Percentiles rank a stretch among this genome's conserved stretches.
phyloP scores from a whole-genome alignment of 2,888 invertebrate species.

The Synanthedon myopaeformis region DNA sequence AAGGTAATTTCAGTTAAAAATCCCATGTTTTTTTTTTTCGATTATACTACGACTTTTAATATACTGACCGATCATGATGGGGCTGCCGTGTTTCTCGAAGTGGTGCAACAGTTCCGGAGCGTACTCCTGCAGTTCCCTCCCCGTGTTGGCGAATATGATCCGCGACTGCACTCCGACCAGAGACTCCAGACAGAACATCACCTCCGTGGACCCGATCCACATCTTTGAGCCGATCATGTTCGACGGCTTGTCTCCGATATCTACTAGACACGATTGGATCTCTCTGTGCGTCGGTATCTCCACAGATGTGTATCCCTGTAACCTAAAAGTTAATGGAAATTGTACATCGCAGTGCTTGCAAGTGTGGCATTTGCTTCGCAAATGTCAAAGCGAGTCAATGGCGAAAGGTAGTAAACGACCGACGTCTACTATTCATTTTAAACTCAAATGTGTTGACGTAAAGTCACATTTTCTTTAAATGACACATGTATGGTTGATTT shows the following conservation, averaged over 20 bases:
- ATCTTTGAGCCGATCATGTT: conserved; percentile 90
- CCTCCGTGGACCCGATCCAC: conserved; percentile 99
- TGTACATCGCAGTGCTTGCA: too few relatives aligned
- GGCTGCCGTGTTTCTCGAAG: conserved; percentile 93
- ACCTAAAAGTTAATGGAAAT: conserved; percentile 42
- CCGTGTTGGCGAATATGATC: conserved; percentile 87
- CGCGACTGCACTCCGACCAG: conserved; percentile 81
- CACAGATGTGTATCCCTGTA: conserved; percentile 85
- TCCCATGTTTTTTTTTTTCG: too few relatives aligned
- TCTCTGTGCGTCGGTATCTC: conserved; percentile 84
- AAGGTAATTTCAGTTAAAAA: too few relatives aligned
- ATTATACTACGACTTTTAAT: too few relatives aligned
- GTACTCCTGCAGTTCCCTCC: conserved; percentile 82
- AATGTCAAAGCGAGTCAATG: too few relatives aligned
- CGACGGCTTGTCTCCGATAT: conserved; percentile 91
- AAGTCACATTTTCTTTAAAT: too few relatives aligned
- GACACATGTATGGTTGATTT: too few relatives aligned
- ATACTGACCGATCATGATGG: conserved; percentile 96
- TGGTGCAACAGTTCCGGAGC: conserved; percentile 89
- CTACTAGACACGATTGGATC: conserved; percentile 94
- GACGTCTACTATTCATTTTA: too few relatives aligned
- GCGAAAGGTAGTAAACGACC: too few relatives aligned
- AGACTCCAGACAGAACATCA: conserved; percentile 90
- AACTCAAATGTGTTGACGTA: too few relatives aligned
- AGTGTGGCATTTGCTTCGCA: too few relatives aligned